Evolutionary conservation across 1,140 invertebrate species (phyloP).

Genomic region (Leptopilina clavipes): DNA sequence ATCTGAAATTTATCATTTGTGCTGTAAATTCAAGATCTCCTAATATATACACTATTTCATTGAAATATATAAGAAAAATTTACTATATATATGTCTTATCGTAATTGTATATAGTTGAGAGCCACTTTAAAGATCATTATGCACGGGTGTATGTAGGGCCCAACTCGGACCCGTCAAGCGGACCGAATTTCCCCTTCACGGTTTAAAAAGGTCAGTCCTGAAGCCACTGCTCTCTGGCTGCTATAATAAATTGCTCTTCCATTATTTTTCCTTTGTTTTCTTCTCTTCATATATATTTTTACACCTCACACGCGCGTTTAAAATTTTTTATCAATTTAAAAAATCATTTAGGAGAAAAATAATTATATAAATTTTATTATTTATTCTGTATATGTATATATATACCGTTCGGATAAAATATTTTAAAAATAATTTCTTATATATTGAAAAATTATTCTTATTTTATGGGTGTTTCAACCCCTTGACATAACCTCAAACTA

Average conservation of each 20-base stretch:
- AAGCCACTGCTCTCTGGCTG: slow-evolving; percentile 27
- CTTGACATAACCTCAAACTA: too few relatives aligned
- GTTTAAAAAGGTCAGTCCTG: slow-evolving; percentile 40
- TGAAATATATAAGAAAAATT: too few relatives aligned
- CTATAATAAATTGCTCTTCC: slow-evolving; percentile 7
- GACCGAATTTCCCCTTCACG: slow-evolving; percentile 43
- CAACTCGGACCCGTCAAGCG: slow-evolving; percentile 35
- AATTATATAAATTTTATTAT: neutral
- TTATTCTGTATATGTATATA: too few relatives aligned
- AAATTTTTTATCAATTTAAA: neutral
- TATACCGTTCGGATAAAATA: too few relatives aligned
- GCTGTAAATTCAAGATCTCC: too few relatives aligned
- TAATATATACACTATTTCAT: too few relatives aligned
- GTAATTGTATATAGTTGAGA: neutral
- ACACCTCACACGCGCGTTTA: neutral
- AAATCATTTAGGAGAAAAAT: neutral
- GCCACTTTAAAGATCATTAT: slow-evolving; percentile 12
- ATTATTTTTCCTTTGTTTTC: neutral
- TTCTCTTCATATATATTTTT: slow-evolving; percentile 5
- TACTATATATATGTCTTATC: too few relatives aligned
- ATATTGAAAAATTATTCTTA: too few relatives aligned
- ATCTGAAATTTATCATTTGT: too few relatives aligned
- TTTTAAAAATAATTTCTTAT: too few relatives aligned
- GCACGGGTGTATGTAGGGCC: neutral
- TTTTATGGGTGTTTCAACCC: too few relatives aligned